phyloP scores from a whole-genome alignment of 1,140 invertebrate species.

The Mylabris phalerata region DNA sequence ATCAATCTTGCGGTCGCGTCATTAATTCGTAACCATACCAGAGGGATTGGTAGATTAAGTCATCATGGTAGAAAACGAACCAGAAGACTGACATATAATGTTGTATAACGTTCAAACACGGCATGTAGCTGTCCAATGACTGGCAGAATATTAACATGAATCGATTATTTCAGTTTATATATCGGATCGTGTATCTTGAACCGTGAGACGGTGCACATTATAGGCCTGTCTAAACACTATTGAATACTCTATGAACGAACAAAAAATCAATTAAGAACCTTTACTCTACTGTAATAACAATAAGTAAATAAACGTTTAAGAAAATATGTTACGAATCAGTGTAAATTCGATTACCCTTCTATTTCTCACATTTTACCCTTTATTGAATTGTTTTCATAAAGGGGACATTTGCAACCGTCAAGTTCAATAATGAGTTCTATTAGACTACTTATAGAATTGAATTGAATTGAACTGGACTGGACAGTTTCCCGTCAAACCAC shows the following conservation, averaged over 20 bases:
- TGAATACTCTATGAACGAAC: not conserved
- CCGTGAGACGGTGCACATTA: conserved; percentile 31
- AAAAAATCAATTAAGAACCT: conserved; percentile 29
- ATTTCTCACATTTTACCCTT: conserved; percentile 14
- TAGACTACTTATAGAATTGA: conserved; percentile 19
- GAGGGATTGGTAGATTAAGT: conserved; percentile 19
- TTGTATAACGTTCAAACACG: conserved; percentile 27
- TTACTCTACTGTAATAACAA: conserved; percentile 7
- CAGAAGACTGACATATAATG: conserved; percentile 27
- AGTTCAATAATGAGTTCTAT: conserved; percentile 30
- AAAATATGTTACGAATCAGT: not conserved
- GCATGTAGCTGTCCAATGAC: conserved; percentile 33
- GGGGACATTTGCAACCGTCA: conserved; percentile 31
- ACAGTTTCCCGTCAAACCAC: conserved; percentile 25
- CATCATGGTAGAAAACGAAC: conserved; percentile 14
- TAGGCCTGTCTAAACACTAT: conserved; percentile 29
- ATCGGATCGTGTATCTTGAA: conserved; percentile 33
- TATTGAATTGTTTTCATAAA: conserved; percentile 25
- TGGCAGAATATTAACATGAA: conserved; percentile 32
- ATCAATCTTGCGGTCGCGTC: conserved; percentile 6
- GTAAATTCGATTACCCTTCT: not conserved
- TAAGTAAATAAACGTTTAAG: not conserved
- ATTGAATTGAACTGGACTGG: conserved; percentile 20
- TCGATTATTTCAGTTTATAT: conserved; percentile 31
- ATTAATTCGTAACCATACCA: conserved; percentile 7